A percentile compares a stretch with the other conserved stretches of the same genome.
phyloP scores from a whole-genome alignment of 1,140 invertebrate species.

The Psix sp. region DNA sequence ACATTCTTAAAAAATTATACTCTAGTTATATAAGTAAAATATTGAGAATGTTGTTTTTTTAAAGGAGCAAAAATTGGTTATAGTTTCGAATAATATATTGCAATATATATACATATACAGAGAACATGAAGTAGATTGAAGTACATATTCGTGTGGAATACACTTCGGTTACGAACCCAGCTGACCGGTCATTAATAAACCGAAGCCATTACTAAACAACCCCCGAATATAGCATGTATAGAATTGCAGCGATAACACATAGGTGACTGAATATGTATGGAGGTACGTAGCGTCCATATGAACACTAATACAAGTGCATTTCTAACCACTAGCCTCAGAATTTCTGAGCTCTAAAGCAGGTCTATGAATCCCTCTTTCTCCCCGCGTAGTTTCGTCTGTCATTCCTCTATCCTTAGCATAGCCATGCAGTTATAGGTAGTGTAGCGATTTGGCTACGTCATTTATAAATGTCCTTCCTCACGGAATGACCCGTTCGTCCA shows the following conservation, averaged over 20 bases:
- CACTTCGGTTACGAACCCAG: slow-evolving; percentile 67
- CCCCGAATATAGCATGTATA: slow-evolving; percentile 67
- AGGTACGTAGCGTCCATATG: slow-evolving; percentile 10
- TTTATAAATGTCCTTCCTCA: slow-evolving; percentile 75
- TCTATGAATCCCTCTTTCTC: slow-evolving; percentile 53
- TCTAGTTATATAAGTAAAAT: no score
- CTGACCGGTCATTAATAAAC: slow-evolving; percentile 77
- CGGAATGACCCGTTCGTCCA: slow-evolving; percentile 76
- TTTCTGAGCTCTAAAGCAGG: slow-evolving; percentile 67
- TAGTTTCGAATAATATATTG: no score
- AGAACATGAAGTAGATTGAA: slow-evolving; percentile 36
- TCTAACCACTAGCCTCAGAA: slow-evolving; percentile 73
- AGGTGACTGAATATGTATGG: slow-evolving; percentile 28
- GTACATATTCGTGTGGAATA: slow-evolving; percentile 67
- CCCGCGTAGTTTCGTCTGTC: slow-evolving; percentile 32
- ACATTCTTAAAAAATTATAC: no score
- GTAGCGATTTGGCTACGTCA: slow-evolving; percentile 70
- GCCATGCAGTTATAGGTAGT: slow-evolving; percentile 68
- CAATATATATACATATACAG: slow-evolving; percentile 20
- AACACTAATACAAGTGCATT: slow-evolving; percentile 32
- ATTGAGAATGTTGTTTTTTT: no score
- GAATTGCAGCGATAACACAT: slow-evolving; percentile 51
- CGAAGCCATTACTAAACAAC: slow-evolving; percentile 74
- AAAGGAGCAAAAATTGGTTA: no score
- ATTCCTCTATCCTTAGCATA: slow-evolving; percentile 52